A percentile compares a stretch with the other conserved stretches of the same genome.
Conservation (phyloP, 2,888 invertebrate genomes). For the Chelonus formosanus region DNA sequence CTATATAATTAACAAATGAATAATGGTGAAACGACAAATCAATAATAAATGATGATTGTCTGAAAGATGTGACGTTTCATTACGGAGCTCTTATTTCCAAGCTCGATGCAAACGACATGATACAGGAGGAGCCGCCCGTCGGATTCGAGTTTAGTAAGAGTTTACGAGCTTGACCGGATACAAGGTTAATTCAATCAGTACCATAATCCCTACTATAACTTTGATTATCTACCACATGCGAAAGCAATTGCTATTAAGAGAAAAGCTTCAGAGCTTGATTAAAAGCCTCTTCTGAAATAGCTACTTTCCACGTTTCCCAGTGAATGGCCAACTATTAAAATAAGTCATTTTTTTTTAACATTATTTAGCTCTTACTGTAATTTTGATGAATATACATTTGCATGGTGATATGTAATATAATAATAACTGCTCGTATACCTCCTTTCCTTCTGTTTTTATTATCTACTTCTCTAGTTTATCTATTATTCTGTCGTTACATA, state of each 20-base stretch:
- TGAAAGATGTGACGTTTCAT: too few relatives aligned
- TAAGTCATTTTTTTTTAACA: neutral
- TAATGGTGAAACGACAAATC: too few relatives aligned
- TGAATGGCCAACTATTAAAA: neutral
- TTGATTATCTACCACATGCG: slow-evolving; percentile 51
- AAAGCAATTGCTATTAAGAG: slow-evolving; percentile 33
- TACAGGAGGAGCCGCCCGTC: slow-evolving; percentile 59
- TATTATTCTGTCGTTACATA: too few relatives aligned
- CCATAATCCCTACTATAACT: slow-evolving; percentile 61
- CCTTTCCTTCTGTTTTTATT: too few relatives aligned
- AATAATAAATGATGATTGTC: too few relatives aligned
- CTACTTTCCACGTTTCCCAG: neutral
- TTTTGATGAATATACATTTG: too few relatives aligned
- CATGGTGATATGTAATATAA: too few relatives aligned
- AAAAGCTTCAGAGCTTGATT: slow-evolving; percentile 28
- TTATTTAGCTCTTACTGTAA: too few relatives aligned
- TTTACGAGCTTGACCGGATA: slow-evolving; percentile 62
- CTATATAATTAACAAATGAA: slow-evolving; percentile 1
- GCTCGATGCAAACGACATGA: slow-evolving; percentile 47
- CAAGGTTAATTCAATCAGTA: slow-evolving; percentile 62
- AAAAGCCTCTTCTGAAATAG: slow-evolving; percentile 20
- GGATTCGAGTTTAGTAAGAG: slow-evolving; percentile 60
- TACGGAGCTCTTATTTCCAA: too few relatives aligned
- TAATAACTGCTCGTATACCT: too few relatives aligned
- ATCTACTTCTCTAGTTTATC: too few relatives aligned